phyloP scores from a whole-genome alignment of 2,113 vertebrate species.

The Oxygymnocypris stewartii region DNA sequence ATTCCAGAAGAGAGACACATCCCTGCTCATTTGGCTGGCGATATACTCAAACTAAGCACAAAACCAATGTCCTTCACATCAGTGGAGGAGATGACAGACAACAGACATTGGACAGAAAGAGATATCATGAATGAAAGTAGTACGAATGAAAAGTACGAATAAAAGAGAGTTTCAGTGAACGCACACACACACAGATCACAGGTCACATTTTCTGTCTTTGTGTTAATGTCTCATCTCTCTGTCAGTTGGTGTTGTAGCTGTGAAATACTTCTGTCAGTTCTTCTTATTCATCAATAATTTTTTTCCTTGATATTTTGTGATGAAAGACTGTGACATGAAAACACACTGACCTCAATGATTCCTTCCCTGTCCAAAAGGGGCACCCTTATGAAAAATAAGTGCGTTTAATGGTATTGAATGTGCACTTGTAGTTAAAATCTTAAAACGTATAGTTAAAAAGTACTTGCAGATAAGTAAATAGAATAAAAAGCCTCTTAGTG shows the following conservation, averaged over 20 bases:
- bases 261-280: neutral
- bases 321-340: neutral
- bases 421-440: too few relatives aligned
- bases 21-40: slow-evolving; percentile 1
- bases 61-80: slow-evolving; percentile 7
- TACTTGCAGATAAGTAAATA: neutral
- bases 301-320: neutral
- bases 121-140: neutral
- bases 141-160: too few relatives aligned
- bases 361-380: neutral
- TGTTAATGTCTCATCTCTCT: neutral
- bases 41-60: neutral
- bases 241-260: neutral
- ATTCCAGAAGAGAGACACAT: neutral
- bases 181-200: neutral
- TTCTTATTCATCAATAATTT: neutral
- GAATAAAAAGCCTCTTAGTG: neutral
- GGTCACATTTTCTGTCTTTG: neutral
- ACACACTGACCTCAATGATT: neutral
- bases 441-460: too few relatives aligned
- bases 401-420: neutral
- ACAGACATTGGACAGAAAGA: neutral
- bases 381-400: neutral
- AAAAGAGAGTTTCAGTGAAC: neutral
- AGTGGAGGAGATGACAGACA: slow-evolving; percentile 14